Percentiles rank a stretch among this genome's conserved stretches.
phyloP scores from a whole-genome alignment of 2,888 invertebrate genomes.

The Drosophila maculinotata region DNA sequence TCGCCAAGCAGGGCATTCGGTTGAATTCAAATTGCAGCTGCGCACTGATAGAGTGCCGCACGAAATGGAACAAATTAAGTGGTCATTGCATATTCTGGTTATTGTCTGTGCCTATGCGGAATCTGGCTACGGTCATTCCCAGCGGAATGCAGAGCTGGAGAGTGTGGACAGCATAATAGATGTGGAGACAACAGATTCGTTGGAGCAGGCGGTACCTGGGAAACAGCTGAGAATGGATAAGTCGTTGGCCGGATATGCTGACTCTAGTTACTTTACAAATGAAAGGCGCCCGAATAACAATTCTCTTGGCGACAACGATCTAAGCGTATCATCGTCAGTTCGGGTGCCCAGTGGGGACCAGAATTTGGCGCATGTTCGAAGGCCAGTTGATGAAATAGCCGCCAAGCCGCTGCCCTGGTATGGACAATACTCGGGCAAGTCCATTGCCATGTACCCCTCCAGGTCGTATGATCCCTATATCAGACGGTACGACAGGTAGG shows the following conservation, averaged over 20 bases:
- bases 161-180: conserved; percentile 63
- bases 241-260: conserved; percentile 84
- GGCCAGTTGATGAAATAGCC: conserved; percentile 32
- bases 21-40: conserved; percentile 19
- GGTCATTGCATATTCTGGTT: conserved; percentile 19
- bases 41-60: neutral
- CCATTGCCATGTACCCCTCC: conserved; percentile 80
- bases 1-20: conserved; percentile 38
- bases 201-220: conserved; percentile 47
- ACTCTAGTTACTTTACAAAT: conserved; percentile 85
- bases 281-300: conserved; percentile 84
- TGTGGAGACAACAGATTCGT: conserved; percentile 42
- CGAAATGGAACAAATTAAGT: conserved; percentile 28
- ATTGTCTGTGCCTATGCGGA: conserved; percentile 24
- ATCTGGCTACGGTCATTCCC: conserved; percentile 38
- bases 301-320: conserved; percentile 44
- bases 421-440: conserved; percentile 49
- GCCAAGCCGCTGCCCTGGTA: conserved; percentile 68
- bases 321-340: conserved; percentile 40
- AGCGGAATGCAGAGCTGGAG: conserved; percentile 34
- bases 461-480: conserved; percentile 84
- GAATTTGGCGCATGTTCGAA: conserved; percentile 14
- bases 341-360: conserved; percentile 30
- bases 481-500: conserved; percentile 83
- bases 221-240: conserved; percentile 65